Base-by-base conservation (phyloP, 1,140 invertebrate species). In the Lucilia sericata region DNA sequence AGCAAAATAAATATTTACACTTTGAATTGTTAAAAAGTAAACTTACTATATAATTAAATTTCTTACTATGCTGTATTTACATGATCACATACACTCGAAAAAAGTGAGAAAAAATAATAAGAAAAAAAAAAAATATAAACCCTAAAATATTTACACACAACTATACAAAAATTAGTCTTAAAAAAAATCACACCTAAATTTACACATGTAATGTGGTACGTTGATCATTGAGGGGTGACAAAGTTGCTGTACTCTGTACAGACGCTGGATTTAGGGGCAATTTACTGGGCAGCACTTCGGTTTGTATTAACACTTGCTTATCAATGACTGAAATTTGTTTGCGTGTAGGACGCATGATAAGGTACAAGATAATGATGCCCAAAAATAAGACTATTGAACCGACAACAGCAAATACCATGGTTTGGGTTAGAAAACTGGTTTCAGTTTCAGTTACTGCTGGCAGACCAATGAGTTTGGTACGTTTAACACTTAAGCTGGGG, bases 201-300 rank as follows among this genome's bases (percentile, higher is more conserved):
- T 86, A 86, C 70, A 86, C 85, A 36, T 86, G 85, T 82, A 86
- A 74, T n/a, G 55, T 42, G n/a, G 55, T 34, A 7, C 76, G 34
- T 14, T 60, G 74, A 13, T 80, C 76, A 13, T 47, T 49, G 5
- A 49, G 76, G 2, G 76, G 3, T 74, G 78, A 34, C 42, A 10
- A 9, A n/a, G 78, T 36, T 13, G 84, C 36, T 8, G 19, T n/a
- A 42, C n/a, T 14, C 2, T 65, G 25, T 7, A 21, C 55, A 30
- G 82, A 21, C 14, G 82, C 82, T 70, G 82, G 82, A n/a, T 47
- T 30, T 2, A 51, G 9, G 9, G 75, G 80, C n/a, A 55, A 51
- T 82, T 83, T 82, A 5, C 75, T 82, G 34, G 84, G 84, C 76
- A 83, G 65, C 42, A 85, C 17, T 60, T 85, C 84, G n/a, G 49